phyloP scores from a whole-genome alignment of 2,113 vertebrate genomes.

The Spilogale gracilis region DNA sequence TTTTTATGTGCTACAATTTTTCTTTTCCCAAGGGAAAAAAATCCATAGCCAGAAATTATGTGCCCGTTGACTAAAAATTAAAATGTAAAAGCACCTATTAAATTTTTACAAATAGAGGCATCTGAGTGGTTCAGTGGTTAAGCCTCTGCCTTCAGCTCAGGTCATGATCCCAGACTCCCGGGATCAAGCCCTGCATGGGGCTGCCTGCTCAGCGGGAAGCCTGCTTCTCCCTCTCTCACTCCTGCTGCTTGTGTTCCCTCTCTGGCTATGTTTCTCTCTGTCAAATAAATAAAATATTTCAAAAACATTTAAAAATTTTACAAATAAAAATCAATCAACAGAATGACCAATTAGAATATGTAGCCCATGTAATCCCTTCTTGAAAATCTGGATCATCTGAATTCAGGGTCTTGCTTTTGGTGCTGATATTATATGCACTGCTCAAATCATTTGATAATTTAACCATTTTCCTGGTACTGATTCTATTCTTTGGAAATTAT shows the following conservation, averaged over 20 bases:
- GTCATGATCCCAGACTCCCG: too few species aligned
- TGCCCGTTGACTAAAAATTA: background rate
- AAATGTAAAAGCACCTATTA: background rate
- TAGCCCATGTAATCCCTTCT: background rate
- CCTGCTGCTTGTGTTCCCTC: too few species aligned
- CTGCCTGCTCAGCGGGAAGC: too few species aligned
- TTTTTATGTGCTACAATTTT: background rate
- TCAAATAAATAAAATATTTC: too few species aligned
- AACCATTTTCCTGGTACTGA: background rate
- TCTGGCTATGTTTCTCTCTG: too few species aligned
- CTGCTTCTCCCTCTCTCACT: too few species aligned
- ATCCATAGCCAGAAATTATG: background rate
- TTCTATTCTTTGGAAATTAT: background rate
- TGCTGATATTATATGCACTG: background rate
- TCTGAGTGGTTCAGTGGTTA: too few species aligned
- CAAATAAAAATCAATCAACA: slow-evolving; percentile 1
- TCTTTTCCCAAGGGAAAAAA: background rate
- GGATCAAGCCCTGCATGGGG: too few species aligned
- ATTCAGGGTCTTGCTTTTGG: background rate
- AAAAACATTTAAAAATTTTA: background rate
- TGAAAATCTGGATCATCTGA: background rate
- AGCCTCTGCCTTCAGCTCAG: too few species aligned
- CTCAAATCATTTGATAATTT: background rate
- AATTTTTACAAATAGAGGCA: background rate
- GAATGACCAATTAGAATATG: background rate